Percentiles rank a stretch among this genome's conserved stretches.
phyloP scores from a whole-genome alignment of 2,113 vertebrate species.

The Patagioenas fasciata region DNA sequence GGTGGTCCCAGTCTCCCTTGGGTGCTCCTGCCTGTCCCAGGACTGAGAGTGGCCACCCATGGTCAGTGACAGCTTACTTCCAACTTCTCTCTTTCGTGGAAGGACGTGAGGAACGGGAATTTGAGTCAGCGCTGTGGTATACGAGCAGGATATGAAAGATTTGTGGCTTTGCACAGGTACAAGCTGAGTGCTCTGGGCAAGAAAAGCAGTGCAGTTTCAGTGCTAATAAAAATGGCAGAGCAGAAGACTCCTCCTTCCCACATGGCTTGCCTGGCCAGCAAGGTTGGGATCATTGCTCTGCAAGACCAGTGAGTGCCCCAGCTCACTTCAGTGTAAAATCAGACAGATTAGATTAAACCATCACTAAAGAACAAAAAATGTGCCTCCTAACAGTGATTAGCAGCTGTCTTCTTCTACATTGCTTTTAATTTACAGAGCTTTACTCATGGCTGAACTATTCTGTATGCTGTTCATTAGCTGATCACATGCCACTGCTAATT shows the following conservation, averaged over 20 bases:
- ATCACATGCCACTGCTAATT: constrained; percentile 51
- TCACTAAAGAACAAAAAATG: background rate
- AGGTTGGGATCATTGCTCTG: background rate
- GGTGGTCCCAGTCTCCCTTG: background rate
- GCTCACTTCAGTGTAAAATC: background rate
- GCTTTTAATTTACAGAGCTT: constrained; percentile 25
- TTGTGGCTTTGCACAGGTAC: background rate
- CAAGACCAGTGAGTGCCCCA: background rate
- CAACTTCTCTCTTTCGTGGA: background rate
- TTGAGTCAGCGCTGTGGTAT: background rate
- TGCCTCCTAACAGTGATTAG: background rate
- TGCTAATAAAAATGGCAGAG: background rate
- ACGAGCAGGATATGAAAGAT: background rate
- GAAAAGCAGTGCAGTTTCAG: background rate
- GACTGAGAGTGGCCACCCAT: background rate
- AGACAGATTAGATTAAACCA: background rate
- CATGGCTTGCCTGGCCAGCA: background rate
- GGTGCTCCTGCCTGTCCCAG: background rate
- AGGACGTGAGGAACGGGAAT: background rate
- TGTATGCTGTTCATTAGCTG: constrained; percentile 55
- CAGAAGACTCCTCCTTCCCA: background rate
- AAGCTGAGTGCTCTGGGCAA: background rate
- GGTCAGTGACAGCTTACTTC: background rate
- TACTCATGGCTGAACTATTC: constrained; percentile 3
- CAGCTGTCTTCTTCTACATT: background rate